Evolutionary conservation across 2,888 invertebrate species (phyloP).

Genomic region (Metallyticus violacea): DNA sequence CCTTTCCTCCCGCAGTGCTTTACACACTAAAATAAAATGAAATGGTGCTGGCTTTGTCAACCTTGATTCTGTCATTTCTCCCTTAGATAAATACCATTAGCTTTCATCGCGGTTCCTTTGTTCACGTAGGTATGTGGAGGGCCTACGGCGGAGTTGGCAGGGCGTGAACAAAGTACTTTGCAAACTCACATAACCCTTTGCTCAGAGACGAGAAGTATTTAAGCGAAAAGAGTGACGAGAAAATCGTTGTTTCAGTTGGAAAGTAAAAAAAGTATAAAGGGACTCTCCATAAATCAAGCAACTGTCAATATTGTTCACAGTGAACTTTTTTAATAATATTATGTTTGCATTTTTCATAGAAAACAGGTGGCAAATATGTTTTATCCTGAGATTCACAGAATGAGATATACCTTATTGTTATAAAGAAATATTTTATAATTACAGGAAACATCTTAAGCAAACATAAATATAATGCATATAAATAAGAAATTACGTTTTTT

Average conservation of each 20-base stretch:
- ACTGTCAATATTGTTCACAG: too few species aligned
- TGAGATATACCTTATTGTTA: too few species aligned
- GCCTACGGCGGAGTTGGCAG: not conserved
- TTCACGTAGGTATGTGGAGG: not conserved
- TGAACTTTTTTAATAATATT: too few species aligned
- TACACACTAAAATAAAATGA: not conserved
- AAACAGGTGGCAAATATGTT: too few species aligned
- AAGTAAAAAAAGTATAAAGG: too few species aligned
- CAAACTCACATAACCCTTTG: not conserved
- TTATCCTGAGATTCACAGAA: too few species aligned
- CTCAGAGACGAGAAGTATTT: not conserved
- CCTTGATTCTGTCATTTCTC: not conserved
- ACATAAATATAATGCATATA: too few species aligned
- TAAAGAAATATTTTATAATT: too few species aligned
- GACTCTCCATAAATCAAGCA: too few species aligned
- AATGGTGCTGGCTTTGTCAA: not conserved
- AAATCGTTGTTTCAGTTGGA: not conserved
- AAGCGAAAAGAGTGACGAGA: not conserved
- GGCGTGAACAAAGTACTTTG: not conserved
- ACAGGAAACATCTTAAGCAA: too few species aligned
- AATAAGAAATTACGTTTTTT: too few species aligned
- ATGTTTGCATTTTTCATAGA: too few species aligned
- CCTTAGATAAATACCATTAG: not conserved
- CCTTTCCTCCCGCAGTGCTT: not conserved
- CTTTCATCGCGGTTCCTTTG: not conserved